Conservation (phyloP, 1,140 invertebrate genomes). For the Euglossa dilemma region DNA sequence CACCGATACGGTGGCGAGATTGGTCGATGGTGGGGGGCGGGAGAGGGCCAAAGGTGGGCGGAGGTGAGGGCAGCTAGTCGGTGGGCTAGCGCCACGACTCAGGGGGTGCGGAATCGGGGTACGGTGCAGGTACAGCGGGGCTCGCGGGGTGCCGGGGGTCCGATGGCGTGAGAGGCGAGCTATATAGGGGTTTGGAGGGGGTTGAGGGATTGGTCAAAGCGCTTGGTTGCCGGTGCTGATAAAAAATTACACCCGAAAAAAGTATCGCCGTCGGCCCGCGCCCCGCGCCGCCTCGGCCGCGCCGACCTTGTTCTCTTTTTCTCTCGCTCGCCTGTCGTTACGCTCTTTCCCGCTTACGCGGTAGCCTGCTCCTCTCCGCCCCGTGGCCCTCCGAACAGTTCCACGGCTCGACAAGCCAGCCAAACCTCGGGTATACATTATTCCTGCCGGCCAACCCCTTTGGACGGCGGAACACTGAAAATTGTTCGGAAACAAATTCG, state of each 20-base stretch:
- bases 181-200: conserved; percentile 58
- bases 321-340: not conserved
- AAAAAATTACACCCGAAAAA: conserved; percentile 80
- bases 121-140: conserved; percentile 30
- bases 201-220: conserved; percentile 77
- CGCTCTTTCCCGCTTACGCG: conserved; percentile 2
- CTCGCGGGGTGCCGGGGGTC: conserved; percentile 20
- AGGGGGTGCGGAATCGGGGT: conserved; percentile 16
- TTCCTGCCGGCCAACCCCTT: conserved; percentile 71
- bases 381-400: conserved; percentile 31
- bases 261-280: conserved; percentile 73
- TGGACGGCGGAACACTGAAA: conserved; percentile 68
- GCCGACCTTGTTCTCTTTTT: conserved; percentile 22
- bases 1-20: conserved; percentile 80
- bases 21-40: conserved; percentile 70
- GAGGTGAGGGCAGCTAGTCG: conserved; percentile 45
- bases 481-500: conserved; percentile 74
- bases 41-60: conserved; percentile 52
- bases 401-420: conserved; percentile 58
- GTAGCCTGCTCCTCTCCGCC: not conserved
- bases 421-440: conserved; percentile 75
- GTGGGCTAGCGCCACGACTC: conserved; percentile 22
- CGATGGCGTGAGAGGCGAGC: conserved; percentile 46
- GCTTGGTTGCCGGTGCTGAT: conserved; percentile 75
- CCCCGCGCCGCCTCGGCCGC: conserved; percentile 24